phyloP scores from a whole-genome alignment of 2,113 vertebrate species.

The Microcebus griseorufus region DNA sequence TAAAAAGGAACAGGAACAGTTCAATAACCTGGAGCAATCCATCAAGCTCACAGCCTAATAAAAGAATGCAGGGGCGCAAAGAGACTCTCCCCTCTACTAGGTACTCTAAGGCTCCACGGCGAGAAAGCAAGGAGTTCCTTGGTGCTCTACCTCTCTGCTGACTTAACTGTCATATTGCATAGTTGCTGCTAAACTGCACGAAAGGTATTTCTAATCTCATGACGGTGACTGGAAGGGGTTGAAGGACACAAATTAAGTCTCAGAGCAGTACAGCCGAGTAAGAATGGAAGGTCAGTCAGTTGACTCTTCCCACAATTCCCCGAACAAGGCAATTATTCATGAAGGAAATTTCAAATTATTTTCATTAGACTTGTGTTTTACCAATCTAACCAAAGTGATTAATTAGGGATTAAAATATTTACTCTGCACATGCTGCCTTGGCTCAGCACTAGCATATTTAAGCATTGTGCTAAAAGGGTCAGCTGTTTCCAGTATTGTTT shows the following conservation, averaged over 20 bases:
- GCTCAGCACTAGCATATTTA: slow-evolving; percentile 90
- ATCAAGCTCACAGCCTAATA: slow-evolving; percentile 83
- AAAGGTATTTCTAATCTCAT: slow-evolving; percentile 88
- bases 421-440: slow-evolving; percentile 91
- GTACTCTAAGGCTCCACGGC: slow-evolving; percentile 49
- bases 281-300: slow-evolving; percentile 88
- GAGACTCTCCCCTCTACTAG: slow-evolving; percentile 73
- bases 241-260: slow-evolving; percentile 87
- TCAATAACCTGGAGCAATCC: slow-evolving; percentile 85
- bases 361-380: slow-evolving; percentile 93
- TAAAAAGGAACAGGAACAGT: slow-evolving; percentile 82
- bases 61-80: slow-evolving; percentile 74
- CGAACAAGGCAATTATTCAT: slow-evolving; percentile 91
- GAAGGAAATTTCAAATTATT: slow-evolving; percentile 92
- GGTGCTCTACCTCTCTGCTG: slow-evolving; percentile 79
- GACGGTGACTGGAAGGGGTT: slow-evolving; percentile 83
- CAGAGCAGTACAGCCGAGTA: slow-evolving; percentile 82
- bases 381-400: slow-evolving; percentile 93
- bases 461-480: slow-evolving; percentile 90
- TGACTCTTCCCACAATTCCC: slow-evolving; percentile 92
- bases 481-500: slow-evolving; percentile 88
- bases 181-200: slow-evolving; percentile 84
- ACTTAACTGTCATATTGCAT: slow-evolving; percentile 83
- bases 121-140: slow-evolving; percentile 66
- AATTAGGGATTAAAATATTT: slow-evolving; percentile 95